phyloP scores from a whole-genome alignment of 92 coral and sea anemone genomes.

The Hydrozoanthus gracilis region DNA sequence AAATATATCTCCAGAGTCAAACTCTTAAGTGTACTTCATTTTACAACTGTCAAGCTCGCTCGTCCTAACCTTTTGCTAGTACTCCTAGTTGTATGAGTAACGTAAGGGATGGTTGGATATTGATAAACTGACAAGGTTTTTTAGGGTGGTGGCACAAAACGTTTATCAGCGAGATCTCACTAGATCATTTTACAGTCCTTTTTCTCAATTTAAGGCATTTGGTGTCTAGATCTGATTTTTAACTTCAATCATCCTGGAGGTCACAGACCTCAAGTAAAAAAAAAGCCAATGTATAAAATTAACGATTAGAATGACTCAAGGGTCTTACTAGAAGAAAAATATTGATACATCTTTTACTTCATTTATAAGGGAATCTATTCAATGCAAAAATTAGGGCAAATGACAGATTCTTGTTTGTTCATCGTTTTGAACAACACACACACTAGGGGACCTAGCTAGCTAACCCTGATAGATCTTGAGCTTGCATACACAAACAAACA shows the following conservation, averaged over 20 bases:
- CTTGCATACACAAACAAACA: background rate
- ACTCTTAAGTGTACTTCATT: no score
- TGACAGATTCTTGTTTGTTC: conserved; percentile 6
- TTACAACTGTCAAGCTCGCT: no score
- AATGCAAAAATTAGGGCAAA: conserved; percentile 1
- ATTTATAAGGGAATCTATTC: background rate
- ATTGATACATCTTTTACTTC: conserved; percentile 12
- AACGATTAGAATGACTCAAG: background rate
- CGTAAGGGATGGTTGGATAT: no score
- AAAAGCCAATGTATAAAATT: background rate
- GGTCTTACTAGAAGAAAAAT: background rate
- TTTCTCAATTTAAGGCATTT: no score
- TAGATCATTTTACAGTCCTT: no score
- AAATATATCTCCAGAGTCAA: no score
- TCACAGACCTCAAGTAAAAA: background rate
- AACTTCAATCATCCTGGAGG: background rate
- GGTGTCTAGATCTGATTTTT: no score
- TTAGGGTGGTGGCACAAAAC: no score
- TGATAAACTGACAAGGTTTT: no score
- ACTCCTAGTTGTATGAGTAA: no score
- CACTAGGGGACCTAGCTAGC: background rate
- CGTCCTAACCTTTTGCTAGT: no score
- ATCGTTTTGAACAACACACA: background rate
- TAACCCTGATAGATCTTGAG: background rate
- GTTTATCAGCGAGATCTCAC: no score